Conservation (phyloP, 2,113 vertebrate species). For the Potamarius usumacintae region DNA sequence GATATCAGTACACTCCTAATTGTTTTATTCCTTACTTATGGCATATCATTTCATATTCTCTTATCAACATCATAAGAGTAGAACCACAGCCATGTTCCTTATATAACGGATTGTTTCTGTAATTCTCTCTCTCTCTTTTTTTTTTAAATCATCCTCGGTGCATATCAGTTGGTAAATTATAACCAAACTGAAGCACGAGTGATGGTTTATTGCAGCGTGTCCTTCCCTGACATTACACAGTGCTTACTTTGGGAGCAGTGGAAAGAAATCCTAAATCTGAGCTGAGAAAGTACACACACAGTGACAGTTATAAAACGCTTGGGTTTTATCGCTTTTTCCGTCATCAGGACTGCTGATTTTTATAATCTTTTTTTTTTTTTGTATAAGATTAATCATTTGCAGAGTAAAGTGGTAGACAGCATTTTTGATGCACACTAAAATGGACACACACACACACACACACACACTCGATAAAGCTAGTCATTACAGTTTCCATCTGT, state of each 20-base stretch:
- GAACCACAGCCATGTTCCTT: background rate
- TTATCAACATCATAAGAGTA: background rate
- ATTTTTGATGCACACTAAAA: background rate
- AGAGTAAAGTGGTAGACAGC: background rate
- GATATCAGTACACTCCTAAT: background rate
- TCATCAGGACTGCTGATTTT: background rate
- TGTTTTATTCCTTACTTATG: background rate
- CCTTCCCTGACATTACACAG: background rate
- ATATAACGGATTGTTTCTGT: background rate
- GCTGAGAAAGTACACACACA: background rate
- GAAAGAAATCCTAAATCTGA: constrained; percentile 6
- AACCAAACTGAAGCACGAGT: background rate
- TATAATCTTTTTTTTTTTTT: background rate
- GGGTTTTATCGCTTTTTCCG: background rate
- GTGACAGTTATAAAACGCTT: background rate
- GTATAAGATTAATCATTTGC: background rate
- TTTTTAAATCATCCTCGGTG: background rate
- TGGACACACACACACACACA: constrained; percentile 5
- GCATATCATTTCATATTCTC: background rate
- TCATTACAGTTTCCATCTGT: background rate
- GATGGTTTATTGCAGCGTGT: background rate
- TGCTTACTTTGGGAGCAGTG: background rate
- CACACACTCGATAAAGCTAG: background rate
- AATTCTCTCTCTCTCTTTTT: background rate
- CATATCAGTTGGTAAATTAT: background rate